Conservation (phyloP, 1,140 invertebrate species). For the Drosophila pallidifrons region DNA sequence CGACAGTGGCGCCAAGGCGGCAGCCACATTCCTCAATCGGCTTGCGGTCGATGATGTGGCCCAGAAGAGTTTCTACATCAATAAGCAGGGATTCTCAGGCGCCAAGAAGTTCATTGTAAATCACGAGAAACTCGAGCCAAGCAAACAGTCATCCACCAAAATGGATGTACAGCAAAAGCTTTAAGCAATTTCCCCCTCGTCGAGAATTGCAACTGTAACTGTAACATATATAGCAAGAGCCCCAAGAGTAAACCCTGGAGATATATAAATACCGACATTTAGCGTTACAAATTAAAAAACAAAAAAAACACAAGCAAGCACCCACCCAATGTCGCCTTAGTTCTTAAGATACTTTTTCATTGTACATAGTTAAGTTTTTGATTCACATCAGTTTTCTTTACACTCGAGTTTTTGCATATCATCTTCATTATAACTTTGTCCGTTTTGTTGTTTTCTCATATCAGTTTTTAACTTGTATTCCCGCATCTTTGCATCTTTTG, state of each 20-base stretch:
- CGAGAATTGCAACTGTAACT: too few species aligned
- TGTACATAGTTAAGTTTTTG: constrained; percentile 71
- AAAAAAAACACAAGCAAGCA: constrained; percentile 10
- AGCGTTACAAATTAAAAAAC: constrained; percentile 23
- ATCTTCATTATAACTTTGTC: constrained; percentile 26
- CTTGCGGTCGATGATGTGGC: constrained; percentile 64
- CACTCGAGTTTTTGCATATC: constrained; percentile 57
- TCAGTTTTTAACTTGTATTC: not conserved
- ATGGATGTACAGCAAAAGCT: constrained; percentile 71
- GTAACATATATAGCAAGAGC: too few species aligned
- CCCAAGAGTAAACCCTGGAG: too few species aligned
- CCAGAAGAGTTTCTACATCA: constrained; percentile 75
- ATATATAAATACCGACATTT: too few species aligned
- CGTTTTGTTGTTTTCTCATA: not conserved
- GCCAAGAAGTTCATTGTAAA: constrained; percentile 75
- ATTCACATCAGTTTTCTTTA: constrained; percentile 23
- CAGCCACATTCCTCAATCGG: constrained; percentile 70
- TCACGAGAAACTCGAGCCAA: constrained; percentile 55
- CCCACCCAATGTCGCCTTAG: constrained; percentile 47
- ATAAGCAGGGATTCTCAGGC: constrained; percentile 71
- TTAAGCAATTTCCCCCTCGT: constrained; percentile 51
- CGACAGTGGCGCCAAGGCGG: constrained; percentile 69
- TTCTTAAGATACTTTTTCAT: constrained; percentile 40
- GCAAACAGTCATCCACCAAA: constrained; percentile 38
- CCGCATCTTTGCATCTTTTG: not conserved